These are phyloP conservation scores for Chelmon rostratus DNA, from an alignment of 2,797 vertebrate genomes.

Conservation along the genomic window DNA sequence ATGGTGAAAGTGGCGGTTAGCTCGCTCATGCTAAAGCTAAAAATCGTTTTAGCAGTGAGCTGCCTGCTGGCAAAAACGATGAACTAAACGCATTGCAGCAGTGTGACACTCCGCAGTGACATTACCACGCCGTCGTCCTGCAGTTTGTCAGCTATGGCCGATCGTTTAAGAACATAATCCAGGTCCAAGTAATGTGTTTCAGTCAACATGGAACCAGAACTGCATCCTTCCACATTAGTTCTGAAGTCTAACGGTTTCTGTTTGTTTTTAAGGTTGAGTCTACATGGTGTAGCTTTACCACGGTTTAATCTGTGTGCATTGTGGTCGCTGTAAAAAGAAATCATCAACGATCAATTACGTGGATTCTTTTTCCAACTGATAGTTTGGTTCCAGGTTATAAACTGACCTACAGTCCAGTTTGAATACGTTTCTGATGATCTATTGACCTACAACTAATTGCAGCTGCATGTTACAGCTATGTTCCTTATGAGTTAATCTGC, in stretches of 20 bases:
- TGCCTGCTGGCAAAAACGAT: conserved; percentile 11
- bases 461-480: not conserved
- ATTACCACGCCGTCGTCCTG: not conserved
- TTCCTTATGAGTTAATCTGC: not conserved
- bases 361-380: not conserved
- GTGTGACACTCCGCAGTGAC: conserved; percentile 32
- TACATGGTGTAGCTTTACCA: not conserved
- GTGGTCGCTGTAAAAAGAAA: no score
- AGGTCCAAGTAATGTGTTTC: not conserved
- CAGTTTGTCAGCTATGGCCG: not conserved
- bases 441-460: not conserved
- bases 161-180: not conserved
- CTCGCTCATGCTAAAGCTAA: conserved; percentile 52
- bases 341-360: no score
- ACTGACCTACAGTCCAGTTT: not conserved
- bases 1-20: conserved; percentile 15
- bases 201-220: not conserved
- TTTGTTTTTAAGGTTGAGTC: not conserved
- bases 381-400: no score
- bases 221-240: no score
- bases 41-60: not conserved
- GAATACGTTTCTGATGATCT: not conserved
- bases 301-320: not conserved
- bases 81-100: conserved; percentile 59
- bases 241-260: no score